phyloP scores from a whole-genome alignment of 2,888 invertebrate genomes.

The Odontocerum albicorne region DNA sequence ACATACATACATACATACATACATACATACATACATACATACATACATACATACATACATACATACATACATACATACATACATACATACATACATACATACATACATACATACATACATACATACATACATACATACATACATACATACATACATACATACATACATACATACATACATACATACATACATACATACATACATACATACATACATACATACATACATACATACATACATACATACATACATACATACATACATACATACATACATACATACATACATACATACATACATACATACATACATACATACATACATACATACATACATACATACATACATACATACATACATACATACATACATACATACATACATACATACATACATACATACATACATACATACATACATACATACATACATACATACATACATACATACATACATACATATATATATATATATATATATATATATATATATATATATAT shows the following conservation, averaged over 20 bases:
- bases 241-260: neutral
- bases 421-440: neutral
- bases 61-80: too few relatives aligned
- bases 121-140: too few relatives aligned
- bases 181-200: constrained; percentile 1
- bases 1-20: too few relatives aligned
- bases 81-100: too few relatives aligned
- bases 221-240: neutral
- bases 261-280: neutral
- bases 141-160: too few relatives aligned
- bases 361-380: neutral
- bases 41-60: too few relatives aligned
- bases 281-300: neutral
- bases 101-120: too few relatives aligned
- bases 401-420: neutral
- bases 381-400: neutral
- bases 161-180: neutral
- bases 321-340: neutral
- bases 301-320: neutral
- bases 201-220: neutral
- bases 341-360: neutral
- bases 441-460: neutral
- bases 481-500: neutral
- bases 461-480: neutral
- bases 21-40: too few relatives aligned